Conservation (phyloP, 2,113 vertebrate genomes). For the Geothlypis trichas region DNA sequence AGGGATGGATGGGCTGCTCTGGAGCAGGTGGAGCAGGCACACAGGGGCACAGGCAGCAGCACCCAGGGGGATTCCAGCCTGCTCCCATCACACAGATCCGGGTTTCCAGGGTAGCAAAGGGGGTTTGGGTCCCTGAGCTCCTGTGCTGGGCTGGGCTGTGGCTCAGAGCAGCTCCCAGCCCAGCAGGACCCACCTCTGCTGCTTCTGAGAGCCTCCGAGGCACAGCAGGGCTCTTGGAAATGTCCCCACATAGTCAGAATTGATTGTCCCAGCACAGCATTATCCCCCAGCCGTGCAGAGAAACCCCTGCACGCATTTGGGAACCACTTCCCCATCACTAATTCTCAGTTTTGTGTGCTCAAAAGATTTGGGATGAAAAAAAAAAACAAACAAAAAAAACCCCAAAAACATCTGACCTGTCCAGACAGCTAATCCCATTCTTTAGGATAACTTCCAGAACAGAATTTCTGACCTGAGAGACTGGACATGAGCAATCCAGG, state of each 20-base stretch:
- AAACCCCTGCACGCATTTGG: not conserved
- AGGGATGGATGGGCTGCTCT: not conserved
- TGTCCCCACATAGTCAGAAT: not conserved
- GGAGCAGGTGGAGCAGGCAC: not conserved
- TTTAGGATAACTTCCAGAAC: not conserved
- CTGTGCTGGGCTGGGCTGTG: not conserved
- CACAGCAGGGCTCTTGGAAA: not conserved
- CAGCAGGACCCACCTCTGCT: not conserved
- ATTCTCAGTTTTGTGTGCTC: rapidly evolving
- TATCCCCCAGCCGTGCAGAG: not conserved
- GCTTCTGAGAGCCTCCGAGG: not conserved
- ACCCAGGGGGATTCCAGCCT: not conserved
- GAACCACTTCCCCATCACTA: not conserved
- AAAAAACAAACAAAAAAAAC: too few species aligned
- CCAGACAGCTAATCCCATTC: not conserved
- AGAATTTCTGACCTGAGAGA: not conserved
- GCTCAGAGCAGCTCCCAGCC: not conserved
- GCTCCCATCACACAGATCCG: not conserved
- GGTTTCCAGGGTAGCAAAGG: not conserved
- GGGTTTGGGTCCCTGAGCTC: not conserved
- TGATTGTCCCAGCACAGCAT: not conserved
- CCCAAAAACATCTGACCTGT: not conserved
- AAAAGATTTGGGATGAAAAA: not conserved
- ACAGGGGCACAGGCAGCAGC: not conserved
- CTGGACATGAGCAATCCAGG: rapidly evolving